phyloP scores from a whole-genome alignment of 2,113 vertebrate genomes.

The Bubalus kerabau region DNA sequence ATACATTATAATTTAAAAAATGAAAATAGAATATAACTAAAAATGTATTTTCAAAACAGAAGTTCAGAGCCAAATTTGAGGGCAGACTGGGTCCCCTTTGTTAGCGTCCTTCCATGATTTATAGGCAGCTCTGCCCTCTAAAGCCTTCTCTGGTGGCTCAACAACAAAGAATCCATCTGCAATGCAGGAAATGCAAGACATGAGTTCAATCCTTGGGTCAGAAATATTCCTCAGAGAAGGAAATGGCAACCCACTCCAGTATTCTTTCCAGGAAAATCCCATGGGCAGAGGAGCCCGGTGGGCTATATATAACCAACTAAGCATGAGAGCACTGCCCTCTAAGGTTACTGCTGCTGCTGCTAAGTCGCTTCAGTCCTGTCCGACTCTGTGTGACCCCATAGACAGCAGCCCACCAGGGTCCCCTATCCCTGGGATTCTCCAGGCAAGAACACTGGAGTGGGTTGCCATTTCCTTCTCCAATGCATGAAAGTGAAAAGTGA shows the following conservation, averaged over 20 bases:
- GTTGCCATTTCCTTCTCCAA: no score
- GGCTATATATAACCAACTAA: background rate
- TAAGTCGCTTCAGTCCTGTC: no score
- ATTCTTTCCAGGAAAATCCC: background rate
- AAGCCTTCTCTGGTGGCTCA: background rate
- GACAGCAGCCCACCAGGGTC: no score
- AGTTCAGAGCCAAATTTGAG: background rate
- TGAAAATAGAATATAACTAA: background rate
- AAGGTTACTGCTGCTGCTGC: background rate
- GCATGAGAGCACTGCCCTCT: rapidly evolving
- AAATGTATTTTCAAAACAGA: background rate
- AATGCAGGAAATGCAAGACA: background rate
- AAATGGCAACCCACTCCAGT: background rate
- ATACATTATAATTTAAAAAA: background rate
- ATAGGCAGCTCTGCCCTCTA: background rate
- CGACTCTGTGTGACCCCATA: no score
- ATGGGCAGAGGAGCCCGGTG: background rate
- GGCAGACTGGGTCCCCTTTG: background rate
- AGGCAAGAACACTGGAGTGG: no score
- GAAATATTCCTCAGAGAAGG: background rate
- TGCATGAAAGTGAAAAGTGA: no score
- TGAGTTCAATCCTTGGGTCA: background rate
- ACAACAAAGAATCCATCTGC: background rate
- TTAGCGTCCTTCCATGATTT: background rate
- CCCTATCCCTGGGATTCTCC: no score